A percentile compares a stretch with the other conserved stretches of the same genome.
Evolutionary conservation across 2,797 vertebrate genomes (phyloP).

Genomic region (Phrynocephalus forsythii): DNA sequence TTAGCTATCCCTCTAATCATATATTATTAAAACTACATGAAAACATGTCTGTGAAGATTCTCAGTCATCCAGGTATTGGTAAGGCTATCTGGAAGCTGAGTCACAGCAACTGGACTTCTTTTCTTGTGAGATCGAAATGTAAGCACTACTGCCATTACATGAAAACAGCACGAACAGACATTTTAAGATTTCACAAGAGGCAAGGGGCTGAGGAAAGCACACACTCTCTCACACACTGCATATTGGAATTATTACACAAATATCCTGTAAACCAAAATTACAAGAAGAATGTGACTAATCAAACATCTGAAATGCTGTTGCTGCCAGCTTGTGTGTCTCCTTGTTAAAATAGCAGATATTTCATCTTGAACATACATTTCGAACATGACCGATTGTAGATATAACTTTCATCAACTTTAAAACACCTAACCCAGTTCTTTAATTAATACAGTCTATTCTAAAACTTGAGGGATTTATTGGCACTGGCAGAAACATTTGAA

Average conservation of each 20-base stretch:
- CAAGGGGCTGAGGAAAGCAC: not conserved
- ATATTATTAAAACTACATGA: no score
- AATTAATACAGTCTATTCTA: conserved; percentile 71
- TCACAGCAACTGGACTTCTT: no score
- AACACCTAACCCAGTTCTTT: conserved; percentile 67
- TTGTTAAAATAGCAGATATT: conserved; percentile 57
- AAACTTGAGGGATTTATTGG: conserved; percentile 76
- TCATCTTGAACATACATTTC: conserved; percentile 40
- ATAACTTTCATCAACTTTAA: conserved; percentile 71
- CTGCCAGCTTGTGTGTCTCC: not conserved
- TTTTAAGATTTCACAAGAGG: not conserved
- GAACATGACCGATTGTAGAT: conserved; percentile 59
- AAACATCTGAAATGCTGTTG: conserved; percentile 53
- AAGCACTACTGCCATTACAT: not conserved
- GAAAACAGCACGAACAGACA: not conserved
- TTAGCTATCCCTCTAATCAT: no score
- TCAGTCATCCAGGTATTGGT: no score
- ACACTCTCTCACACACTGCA: not conserved
- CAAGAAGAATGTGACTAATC: conserved; percentile 65
- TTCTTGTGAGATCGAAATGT: no score
- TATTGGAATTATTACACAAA: conserved; percentile 50
- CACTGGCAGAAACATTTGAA: conserved; percentile 74
- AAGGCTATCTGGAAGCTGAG: no score
- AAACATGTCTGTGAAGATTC: no score
- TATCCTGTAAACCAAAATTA: conserved; percentile 68